Base-by-base conservation (phyloP, 1,140 invertebrate genomes). In the Ceratitis capitata region DNA sequence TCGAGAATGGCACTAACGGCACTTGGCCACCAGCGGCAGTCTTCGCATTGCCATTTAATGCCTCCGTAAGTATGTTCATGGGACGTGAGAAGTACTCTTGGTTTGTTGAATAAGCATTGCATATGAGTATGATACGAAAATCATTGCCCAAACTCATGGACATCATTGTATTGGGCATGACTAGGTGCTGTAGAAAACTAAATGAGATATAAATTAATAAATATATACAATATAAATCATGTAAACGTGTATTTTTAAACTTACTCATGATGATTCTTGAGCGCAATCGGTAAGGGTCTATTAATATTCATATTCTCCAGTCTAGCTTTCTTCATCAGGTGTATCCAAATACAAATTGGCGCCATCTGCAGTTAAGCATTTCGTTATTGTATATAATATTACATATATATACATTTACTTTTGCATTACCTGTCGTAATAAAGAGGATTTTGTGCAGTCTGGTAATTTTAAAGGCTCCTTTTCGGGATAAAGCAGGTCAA, bases 341-440 rank as follows among this genome's bases (percentile, higher is more conserved):
- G 98, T 89, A 99, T 98, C 97, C 98, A 99, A 89, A 99, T 98
- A 88, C 97, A 98, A 7, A 97, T 97, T 56, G 97, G 96, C 2
- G 98, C 97, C 95, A 99, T 96, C 92, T 90, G 45, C 9, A 85
- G 64, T 19, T 74, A 45, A n/a, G 16, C 51, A 56, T n/a, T 14
- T n/a, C 0, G 6, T 3, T 9, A 56, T 5, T 56, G 19, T 6
- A 56, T 53, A n/a, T 7, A n/a, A 5, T 1, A 23, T n/a, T 7
- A 56, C 23, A 56, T 56, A n/a, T 56, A 7, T n/a, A 47, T 47
- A 12, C 3, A 56, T 6, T 10, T 61, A 6, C 12, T 47, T 56
- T 56, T n/a, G 19, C n/a, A 23, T 23, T 86, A 87, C 87, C 84
- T 97, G 96, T 89, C 97, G 96, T 19, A 97, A 98, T 88, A 96